Evolutionary conservation across 2,113 vertebrate genomes (phyloP).

Genomic region (Nansenia antarctica): DNA sequence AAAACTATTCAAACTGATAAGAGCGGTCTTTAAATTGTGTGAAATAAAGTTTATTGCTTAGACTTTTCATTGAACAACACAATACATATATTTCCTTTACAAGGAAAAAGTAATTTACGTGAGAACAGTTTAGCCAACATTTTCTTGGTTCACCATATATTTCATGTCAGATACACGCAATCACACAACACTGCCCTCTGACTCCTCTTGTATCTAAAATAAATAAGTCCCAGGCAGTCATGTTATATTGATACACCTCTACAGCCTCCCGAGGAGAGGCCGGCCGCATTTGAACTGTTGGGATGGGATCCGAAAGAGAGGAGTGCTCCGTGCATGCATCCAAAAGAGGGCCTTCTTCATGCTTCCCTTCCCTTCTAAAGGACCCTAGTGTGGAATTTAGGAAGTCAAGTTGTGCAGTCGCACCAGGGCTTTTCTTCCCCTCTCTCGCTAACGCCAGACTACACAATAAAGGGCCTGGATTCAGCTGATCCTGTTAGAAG

Average conservation of each 20-base stretch:
- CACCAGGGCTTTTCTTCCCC: slow-evolving; percentile 41
- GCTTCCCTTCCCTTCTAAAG: slow-evolving; percentile 35
- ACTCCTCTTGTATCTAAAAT: not conserved
- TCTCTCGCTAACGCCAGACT: slow-evolving; percentile 31
- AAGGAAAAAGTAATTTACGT: not conserved
- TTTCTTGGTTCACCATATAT: not conserved
- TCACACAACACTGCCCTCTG: slow-evolving; percentile 12
- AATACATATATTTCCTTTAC: too few species aligned
- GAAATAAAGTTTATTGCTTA: too few species aligned
- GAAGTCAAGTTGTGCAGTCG: slow-evolving; percentile 57
- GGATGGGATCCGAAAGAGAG: not conserved
- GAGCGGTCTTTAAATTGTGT: too few species aligned
- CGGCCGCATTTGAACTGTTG: not conserved
- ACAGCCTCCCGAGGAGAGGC: not conserved
- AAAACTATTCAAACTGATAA: too few species aligned
- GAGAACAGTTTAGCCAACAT: not conserved
- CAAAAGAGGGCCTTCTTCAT: slow-evolving; percentile 36
- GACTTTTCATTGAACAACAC: too few species aligned
- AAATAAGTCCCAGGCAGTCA: too few species aligned
- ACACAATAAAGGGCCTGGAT: slow-evolving; percentile 50
- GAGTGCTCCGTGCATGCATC: slow-evolving; percentile 13
- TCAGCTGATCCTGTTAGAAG: slow-evolving; percentile 46
- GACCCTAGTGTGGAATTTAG: slow-evolving; percentile 46
- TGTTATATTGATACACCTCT: slow-evolving; percentile 10
- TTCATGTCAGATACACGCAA: not conserved